A percentile compares a stretch with the other conserved stretches of the same genome.
Conservation (phyloP, 30 jellyfish, hydroid and myxozoan genomes). For the Hydractinia symbiolongicarpus region DNA sequence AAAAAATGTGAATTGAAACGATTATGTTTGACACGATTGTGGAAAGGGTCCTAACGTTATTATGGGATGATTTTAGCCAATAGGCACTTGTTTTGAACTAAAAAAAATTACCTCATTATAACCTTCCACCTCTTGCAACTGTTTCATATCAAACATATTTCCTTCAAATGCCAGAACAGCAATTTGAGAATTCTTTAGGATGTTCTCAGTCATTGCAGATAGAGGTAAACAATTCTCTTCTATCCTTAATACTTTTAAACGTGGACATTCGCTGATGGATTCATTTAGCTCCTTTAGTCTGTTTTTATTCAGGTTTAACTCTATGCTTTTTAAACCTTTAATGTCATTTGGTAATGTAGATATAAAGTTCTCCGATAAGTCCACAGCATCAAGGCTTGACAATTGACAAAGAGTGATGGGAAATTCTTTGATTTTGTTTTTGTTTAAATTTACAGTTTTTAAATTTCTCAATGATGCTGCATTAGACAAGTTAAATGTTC, state of each 20-base stretch:
- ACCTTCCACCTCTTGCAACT: conserved; percentile 83
- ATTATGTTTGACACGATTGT: no score
- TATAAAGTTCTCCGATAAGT: conserved; percentile 55
- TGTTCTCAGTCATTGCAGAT: conserved; percentile 61
- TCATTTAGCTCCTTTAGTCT: conserved; percentile 43
- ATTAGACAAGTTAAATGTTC: conserved; percentile 31
- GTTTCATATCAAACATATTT: conserved; percentile 64
- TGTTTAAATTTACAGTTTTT: conserved; percentile 52
- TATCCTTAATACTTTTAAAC: conserved; percentile 76
- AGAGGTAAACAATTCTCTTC: conserved; percentile 78
- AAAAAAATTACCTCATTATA: conserved; percentile 71
- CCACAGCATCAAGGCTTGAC: conserved; percentile 83
- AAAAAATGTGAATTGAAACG: no score
- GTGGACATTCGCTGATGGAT: conserved; percentile 54
- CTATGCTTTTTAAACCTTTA: conserved; percentile 58
- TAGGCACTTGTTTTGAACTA: no score
- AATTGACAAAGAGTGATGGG: conserved; percentile 64
- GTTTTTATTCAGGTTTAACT: conserved; percentile 70
- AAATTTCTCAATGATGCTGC: conserved; percentile 53
- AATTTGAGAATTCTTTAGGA: conserved; percentile 57
- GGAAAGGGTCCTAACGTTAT: no score
- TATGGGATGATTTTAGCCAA: no score
- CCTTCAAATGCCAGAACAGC: conserved; percentile 83
- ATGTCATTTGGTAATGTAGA: conserved; percentile 54
- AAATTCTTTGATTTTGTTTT: conserved; percentile 46